Evolutionary conservation across 2,113 vertebrate species (phyloP).

Genomic region (Ailurus styani): DNA sequence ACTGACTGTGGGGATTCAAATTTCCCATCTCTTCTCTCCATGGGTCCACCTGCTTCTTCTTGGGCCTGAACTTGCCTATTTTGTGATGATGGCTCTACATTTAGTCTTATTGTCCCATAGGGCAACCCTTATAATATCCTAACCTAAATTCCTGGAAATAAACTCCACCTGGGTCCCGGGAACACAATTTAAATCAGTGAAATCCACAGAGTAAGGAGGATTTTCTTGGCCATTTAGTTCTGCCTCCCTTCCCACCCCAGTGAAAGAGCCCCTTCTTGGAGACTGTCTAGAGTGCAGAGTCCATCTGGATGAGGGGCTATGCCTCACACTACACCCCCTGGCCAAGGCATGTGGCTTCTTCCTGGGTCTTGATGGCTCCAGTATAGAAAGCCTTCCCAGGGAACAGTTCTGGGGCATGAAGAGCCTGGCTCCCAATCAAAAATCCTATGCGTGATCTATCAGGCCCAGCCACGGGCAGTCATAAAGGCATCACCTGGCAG

Average conservation of each 20-base stretch:
- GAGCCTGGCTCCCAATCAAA: not conserved
- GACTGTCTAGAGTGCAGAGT: accelerated
- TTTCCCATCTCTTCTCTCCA: not conserved
- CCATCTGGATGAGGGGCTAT: not conserved
- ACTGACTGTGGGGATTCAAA: not conserved
- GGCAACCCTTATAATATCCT: no score
- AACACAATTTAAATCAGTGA: not conserved
- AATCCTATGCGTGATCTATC: not conserved
- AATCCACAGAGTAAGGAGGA: not conserved
- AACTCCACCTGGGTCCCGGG: not conserved
- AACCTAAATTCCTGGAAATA: not conserved
- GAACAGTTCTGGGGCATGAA: no score
- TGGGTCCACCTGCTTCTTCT: not conserved
- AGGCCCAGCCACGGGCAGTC: not conserved
- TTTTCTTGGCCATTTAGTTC: not conserved
- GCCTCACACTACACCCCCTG: not conserved
- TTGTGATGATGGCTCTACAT: accelerated
- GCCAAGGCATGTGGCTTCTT: not conserved
- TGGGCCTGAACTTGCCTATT: not conserved
- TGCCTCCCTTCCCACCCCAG: no score
- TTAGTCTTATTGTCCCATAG: not conserved
- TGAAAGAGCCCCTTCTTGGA: not conserved
- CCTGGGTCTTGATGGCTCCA: accelerated
- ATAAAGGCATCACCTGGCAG: accelerated
- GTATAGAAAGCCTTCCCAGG: accelerated